phyloP scores from a whole-genome alignment of 2,797 vertebrate species.

The Psittacula echo region DNA sequence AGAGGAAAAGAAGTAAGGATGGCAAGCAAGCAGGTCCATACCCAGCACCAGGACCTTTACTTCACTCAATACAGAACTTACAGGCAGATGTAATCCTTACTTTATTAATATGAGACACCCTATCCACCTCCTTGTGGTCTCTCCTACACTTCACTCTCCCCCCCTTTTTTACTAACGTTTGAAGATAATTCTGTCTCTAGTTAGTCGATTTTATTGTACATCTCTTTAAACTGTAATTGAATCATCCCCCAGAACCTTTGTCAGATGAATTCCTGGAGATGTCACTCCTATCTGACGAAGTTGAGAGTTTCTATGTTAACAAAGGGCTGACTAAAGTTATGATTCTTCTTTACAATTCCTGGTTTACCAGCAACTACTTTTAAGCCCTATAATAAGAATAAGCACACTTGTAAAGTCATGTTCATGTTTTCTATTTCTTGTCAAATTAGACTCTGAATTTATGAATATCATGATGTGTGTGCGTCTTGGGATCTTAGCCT shows the following conservation, averaged over 20 bases:
- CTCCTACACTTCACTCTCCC: accelerated
- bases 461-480: not conserved
- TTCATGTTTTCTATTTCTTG: not conserved
- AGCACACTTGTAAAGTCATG: not conserved
- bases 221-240: not conserved
- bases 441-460: not conserved
- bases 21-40: not conserved
- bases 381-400: not conserved
- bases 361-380: not conserved
- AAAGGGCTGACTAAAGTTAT: not conserved
- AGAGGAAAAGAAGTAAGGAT: not conserved
- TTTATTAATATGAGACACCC: not conserved
- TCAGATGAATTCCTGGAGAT: not conserved
- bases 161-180: not conserved
- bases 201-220: not conserved
- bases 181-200: not conserved
- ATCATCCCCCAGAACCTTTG: not conserved
- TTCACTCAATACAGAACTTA: not conserved
- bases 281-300: not conserved
- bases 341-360: not conserved
- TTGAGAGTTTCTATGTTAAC: not conserved
- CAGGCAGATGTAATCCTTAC: not conserved
- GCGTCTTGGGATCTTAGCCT: not conserved
- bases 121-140: too few species aligned
- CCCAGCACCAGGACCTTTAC: not conserved